Percentiles rank a stretch among this genome's conserved stretches.
These are phyloP conservation scores for Lepilemur septentrionalis DNA, from an alignment of 2,797 vertebrate genomes.

Conservation along the genomic window DNA sequence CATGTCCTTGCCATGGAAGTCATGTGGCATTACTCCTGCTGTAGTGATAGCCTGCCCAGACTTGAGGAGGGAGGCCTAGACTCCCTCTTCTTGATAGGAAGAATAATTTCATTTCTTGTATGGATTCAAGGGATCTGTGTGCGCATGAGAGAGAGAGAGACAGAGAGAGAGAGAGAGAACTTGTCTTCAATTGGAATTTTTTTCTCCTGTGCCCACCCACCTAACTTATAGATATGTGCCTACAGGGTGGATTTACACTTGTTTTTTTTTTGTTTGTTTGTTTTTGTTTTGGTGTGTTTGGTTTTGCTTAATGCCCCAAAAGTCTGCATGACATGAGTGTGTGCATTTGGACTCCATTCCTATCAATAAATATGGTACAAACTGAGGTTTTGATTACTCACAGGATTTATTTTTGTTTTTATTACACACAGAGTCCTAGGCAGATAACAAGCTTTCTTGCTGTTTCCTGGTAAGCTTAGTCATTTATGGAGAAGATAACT, in stretches of 20 bases:
- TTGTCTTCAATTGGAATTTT: background rate
- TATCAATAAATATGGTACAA: background rate
- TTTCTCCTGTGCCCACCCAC: background rate
- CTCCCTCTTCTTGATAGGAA: background rate
- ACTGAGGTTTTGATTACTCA: background rate
- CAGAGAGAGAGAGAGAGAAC: background rate
- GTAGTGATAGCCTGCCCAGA: background rate
- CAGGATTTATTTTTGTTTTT: background rate
- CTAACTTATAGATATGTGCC: background rate
- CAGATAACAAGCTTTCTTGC: background rate
- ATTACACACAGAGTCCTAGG: background rate
- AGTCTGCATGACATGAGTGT: too few species aligned
- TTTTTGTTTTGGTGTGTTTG: background rate
- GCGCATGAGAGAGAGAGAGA: too few species aligned
- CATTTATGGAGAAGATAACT: background rate
- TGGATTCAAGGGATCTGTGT: background rate
- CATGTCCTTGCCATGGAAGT: too few species aligned
- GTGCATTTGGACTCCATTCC: background rate
- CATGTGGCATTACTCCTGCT: rapidly evolving
- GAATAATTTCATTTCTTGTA: background rate
- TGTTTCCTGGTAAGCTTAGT: background rate
- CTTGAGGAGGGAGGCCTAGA: background rate
- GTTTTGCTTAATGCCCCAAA: background rate
- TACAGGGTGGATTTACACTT: background rate
- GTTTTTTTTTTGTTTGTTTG: background rate